These are phyloP conservation scores for Lophius americanus DNA, from an alignment of 2,797 vertebrate species.

Conservation along the genomic window DNA sequence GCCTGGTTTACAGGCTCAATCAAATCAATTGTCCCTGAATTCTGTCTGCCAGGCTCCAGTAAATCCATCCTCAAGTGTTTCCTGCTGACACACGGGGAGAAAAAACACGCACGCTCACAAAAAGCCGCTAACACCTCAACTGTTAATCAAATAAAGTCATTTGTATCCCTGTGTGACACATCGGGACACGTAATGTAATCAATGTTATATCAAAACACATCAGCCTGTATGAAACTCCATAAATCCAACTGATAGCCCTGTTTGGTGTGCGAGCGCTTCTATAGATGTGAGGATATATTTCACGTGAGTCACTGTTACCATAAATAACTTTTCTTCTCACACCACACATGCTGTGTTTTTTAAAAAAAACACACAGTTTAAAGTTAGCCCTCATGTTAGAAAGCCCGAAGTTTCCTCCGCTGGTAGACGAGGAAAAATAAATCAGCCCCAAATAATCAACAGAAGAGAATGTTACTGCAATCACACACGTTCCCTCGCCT, in stretches of 20 bases:
- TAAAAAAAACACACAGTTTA: neutral
- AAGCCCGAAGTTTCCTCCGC: too few relatives aligned
- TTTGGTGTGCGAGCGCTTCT: neutral
- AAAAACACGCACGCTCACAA: slow-evolving; percentile 10
- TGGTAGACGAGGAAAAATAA: too few relatives aligned
- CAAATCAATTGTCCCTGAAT: slow-evolving; percentile 52
- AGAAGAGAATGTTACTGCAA: too few relatives aligned
- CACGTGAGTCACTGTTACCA: neutral
- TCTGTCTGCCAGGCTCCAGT: slow-evolving; percentile 31
- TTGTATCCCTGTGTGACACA: slow-evolving; percentile 38
- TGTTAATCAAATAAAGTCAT: slow-evolving; percentile 37
- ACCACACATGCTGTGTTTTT: slow-evolving; percentile 6
- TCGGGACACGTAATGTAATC: slow-evolving; percentile 35
- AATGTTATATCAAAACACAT: slow-evolving; percentile 35
- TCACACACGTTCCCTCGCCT: too few relatives aligned
- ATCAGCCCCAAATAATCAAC: too few relatives aligned
- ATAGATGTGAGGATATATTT: neutral
- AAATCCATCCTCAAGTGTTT: slow-evolving; percentile 40
- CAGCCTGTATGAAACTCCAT: slow-evolving; percentile 48
- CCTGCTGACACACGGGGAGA: slow-evolving; percentile 28
- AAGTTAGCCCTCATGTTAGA: too few relatives aligned
- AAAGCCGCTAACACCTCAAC: slow-evolving; percentile 20
- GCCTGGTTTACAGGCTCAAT: slow-evolving; percentile 32
- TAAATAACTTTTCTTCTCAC: neutral
- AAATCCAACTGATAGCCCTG: slow-evolving; percentile 37